phyloP scores from a whole-genome alignment of 2,888 invertebrate genomes.

The Tachina fera region DNA sequence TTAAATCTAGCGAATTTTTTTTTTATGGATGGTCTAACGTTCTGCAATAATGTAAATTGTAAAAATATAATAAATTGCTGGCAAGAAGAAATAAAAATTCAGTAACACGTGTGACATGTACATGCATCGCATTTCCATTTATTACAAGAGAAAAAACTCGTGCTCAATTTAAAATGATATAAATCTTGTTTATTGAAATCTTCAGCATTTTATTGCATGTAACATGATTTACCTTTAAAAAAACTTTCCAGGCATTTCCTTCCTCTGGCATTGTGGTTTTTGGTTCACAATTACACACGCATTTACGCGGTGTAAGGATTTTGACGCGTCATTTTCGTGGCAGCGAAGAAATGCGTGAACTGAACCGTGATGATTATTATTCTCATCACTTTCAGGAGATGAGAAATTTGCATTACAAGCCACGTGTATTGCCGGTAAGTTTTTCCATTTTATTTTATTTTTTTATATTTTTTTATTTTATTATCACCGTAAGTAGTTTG shows the following conservation, averaged over 20 bases:
- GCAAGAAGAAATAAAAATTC: no score
- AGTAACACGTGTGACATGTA: no score
- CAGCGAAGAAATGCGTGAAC: constrained; percentile 90
- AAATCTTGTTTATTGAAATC: constrained; percentile 39
- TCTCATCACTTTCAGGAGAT: constrained; percentile 99
- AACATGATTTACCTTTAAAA: background rate
- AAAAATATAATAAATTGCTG: background rate
- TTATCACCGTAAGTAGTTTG: constrained; percentile 26
- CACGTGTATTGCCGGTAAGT: constrained; percentile 91
- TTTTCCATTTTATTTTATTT: background rate
- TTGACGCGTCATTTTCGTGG: constrained; percentile 93
- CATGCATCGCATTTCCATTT: background rate
- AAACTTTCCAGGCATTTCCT: constrained; percentile 87
- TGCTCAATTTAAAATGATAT: constrained; percentile 35
- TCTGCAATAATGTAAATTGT: background rate
- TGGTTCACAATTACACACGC: constrained; percentile 98
- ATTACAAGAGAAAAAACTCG: background rate
- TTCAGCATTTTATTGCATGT: background rate
- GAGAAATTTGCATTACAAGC: constrained; percentile 90
- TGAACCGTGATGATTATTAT: constrained; percentile 97
- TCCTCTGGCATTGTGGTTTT: constrained; percentile 93
- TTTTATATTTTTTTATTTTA: background rate
- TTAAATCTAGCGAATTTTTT: constrained; percentile 7
- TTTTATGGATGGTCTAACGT: background rate
- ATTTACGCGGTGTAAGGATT: constrained; percentile 93